A percentile compares a stretch with the other conserved stretches of the same genome.
phyloP scores from a whole-genome alignment of 2,113 vertebrate species.

The Axis porcinus region DNA sequence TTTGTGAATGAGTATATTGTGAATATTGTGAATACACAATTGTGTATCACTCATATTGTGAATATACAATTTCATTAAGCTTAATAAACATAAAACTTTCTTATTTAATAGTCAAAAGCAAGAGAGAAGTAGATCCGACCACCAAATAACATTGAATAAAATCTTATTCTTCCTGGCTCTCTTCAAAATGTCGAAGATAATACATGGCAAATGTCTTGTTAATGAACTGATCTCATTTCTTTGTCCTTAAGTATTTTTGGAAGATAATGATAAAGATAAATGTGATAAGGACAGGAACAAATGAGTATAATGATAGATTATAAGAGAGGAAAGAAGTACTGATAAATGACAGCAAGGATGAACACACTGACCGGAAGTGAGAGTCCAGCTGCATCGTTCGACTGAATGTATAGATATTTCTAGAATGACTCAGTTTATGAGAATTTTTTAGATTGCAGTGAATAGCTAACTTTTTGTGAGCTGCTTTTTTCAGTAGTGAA shows the following conservation, averaged over 20 bases:
- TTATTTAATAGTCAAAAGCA: neutral
- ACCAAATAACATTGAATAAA: neutral
- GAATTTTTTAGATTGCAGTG: neutral
- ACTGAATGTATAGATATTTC: neutral
- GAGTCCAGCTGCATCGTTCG: neutral
- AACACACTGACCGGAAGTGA: neutral
- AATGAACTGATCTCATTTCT: neutral
- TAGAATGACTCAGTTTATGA: neutral
- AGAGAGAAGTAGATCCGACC: rapidly evolving
- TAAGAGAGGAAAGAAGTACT: neutral
- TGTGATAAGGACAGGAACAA: neutral
- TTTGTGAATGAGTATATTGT: too few relatives aligned
- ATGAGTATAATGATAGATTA: neutral
- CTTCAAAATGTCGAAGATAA: neutral
- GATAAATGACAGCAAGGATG: neutral
- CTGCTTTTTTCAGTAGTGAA: neutral
- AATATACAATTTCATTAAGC: neutral
- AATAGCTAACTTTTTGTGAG: neutral
- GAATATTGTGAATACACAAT: too few relatives aligned
- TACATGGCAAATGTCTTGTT: neutral
- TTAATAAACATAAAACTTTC: neutral
- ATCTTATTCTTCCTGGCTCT: neutral
- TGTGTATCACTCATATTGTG: too few relatives aligned
- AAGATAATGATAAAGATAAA: neutral
- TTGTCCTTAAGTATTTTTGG: neutral